Evolutionary conservation across 2,797 vertebrate species (phyloP).

Genomic region (Chiloscyllium punctatum): DNA sequence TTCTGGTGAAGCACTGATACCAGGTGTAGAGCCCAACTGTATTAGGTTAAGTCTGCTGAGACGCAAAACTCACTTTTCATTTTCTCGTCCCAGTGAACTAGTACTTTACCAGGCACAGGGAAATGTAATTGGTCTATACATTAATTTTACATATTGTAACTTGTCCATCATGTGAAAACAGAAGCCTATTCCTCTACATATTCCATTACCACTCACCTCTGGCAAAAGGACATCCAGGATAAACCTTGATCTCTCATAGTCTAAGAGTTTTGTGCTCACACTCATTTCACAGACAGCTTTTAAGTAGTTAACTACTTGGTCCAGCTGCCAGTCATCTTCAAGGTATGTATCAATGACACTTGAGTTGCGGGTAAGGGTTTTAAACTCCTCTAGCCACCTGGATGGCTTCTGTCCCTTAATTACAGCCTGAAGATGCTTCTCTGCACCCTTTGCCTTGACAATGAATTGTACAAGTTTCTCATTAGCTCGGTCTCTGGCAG

Average conservation of each 20-base stretch:
- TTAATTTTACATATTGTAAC: neutral
- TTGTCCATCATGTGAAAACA: neutral
- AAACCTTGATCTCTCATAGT: conserved; percentile 64
- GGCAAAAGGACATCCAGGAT: conserved; percentile 84
- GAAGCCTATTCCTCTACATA: no score
- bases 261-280: conserved; percentile 44
- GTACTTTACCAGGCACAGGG: neutral
- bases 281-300: conserved; percentile 58
- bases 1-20: neutral
- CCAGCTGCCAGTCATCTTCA: conserved; percentile 81
- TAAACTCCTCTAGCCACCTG: conserved; percentile 71
- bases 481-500: conserved; percentile 79
- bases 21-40: neutral
- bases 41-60: neutral
- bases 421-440: conserved; percentile 69
- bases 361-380: conserved; percentile 51
- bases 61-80: neutral
- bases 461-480: conserved; percentile 82
- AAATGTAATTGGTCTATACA: neutral
- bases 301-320: conserved; percentile 75
- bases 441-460: conserved; percentile 70
- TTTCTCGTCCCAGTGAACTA: neutral
- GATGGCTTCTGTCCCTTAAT: conserved; percentile 64
- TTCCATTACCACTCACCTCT: conserved; percentile 61
- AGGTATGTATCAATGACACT: conserved; percentile 71